Base-by-base conservation (phyloP, 2,113 vertebrate species). In the Lasiurus borealis region DNA sequence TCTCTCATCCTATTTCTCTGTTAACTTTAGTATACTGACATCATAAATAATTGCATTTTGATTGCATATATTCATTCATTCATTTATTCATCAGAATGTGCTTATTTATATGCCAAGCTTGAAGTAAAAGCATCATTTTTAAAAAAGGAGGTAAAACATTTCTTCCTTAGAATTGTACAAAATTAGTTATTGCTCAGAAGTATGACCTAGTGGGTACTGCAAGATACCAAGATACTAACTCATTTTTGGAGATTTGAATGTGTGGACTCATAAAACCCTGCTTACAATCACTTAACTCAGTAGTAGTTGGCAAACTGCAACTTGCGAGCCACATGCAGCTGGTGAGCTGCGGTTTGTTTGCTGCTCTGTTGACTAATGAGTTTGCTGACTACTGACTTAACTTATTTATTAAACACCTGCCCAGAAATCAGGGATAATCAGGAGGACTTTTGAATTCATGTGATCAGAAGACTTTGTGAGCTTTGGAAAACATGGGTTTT, bases 91-190 rank as follows among this genome's bases (percentile, higher is more conserved):
- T 75, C 10, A 46, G 50, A 69, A 46, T 12, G 36, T 16, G 36
- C 8, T 82, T 91, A 83, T 31, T 90, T 85, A 72, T 23, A 68
- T 96, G 68, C 29, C 62, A 78, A 68, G 2, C 68, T 88, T 34
- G 48, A 31, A 64, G 23, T 46, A 50, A 76, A 7, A 84, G 15
- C 13, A 80, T n/a, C 4, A 18, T 76, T 68, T n/a, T 40, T 12
- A 29, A 29, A 75, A 75, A 57, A 66, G 27, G n/a, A 90, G 85
- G 6, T 62, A 9, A 90, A 88, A 27, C 6, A 34, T 68, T 3
- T 90, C 14, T 90, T 88, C 50, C 75, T 94, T 69, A 90, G 44
- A 86, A 85, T 48, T 78, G 40, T 27, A 23, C 18, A 91, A 18
- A 89, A 91, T 69, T 94, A 40, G 16, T 81, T 85, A 78, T 46